Conservation (phyloP, 1,140 invertebrate species). For the Caenorhabditis briggsae region DNA sequence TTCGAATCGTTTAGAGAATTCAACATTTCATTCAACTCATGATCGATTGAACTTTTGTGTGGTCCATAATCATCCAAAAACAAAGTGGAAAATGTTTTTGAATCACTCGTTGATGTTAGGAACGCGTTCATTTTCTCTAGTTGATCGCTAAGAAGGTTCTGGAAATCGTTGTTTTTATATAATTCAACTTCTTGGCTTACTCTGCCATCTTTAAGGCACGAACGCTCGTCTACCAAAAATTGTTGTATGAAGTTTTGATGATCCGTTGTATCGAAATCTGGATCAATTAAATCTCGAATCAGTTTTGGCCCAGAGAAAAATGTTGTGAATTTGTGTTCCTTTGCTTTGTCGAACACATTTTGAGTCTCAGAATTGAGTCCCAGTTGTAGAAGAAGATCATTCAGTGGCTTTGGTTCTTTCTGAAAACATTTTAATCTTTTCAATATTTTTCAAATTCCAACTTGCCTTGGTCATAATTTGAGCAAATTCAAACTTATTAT, state of each 20-base stretch:
- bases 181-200: neutral
- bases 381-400: conserved; percentile 2
- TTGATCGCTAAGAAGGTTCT: conserved; percentile 11
- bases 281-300: neutral
- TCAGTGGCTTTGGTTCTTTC: neutral
- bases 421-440: neutral
- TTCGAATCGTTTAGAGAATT: neutral
- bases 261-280: conserved; percentile 16
- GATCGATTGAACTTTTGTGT: neutral
- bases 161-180: neutral
- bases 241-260: conserved; percentile 13
- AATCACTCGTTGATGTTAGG: neutral
- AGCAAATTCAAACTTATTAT: conserved; percentile 13
- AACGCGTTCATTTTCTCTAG: conserved; percentile 4
- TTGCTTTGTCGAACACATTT: neutral
- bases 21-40: conserved; percentile 1
- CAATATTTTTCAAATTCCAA: neutral
- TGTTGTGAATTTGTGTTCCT: conserved; percentile 11
- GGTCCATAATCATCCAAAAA: neutral
- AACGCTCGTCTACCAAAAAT: neutral
- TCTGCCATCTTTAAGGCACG: conserved; percentile 1
- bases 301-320: conserved; percentile 23
- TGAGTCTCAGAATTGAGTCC: neutral
- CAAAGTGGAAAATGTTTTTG: neutral
- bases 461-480: conserved; percentile 20